Evolutionary conservation across 2,888 invertebrate species (phyloP), one percentile per base, ranked within the genome.

Genomic region (Geophilus truncorum): DNA sequence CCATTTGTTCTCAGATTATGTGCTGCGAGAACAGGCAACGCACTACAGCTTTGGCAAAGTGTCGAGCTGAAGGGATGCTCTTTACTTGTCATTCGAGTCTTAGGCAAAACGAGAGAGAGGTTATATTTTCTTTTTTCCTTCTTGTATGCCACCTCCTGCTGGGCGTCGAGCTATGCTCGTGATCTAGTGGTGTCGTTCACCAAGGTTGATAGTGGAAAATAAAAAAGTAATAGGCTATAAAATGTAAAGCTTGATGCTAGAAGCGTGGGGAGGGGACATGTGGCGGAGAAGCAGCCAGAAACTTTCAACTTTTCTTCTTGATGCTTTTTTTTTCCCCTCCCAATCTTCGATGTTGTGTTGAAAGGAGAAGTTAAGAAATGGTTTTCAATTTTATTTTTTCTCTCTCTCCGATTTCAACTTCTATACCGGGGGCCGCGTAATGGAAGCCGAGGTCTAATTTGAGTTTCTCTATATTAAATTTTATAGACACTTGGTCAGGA

Each of bases 221-320:
- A 75, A 75, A 75, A 75, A 75, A 75, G 75, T 75, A 75, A 75
- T 75, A 75, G 75, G 28, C 75, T 32, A 75, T 75, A 75, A 75
- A 75, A 75, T 75, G 75, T 75, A 75, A 75, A 75, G 75, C 32
- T 75, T 75, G 28, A 28, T 32, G 28, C 30, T 75, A 28, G 30
- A 15, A 75, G 75, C 25, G 75, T 75, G 75, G 75, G 75, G 75
- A 75, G 75, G 23, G 30, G 75, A 75, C 75, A 75, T 75, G 75
- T 75, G 75, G 28, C n/a, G 23, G 75, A 75, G 51, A 51, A 51
- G 51, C 51, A n/a, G n/a, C 40, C 40, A 40, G 40, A 40, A 51
- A 51, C 51, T 51, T 51, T 21, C 51, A 51, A 51, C 51, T 51
- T 51, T 51, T 51, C 51, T 51, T 32, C 5, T 6, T 32, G 32